Evolutionary conservation across 2,797 vertebrate species (phyloP).

Genomic region (Rhyacichthys aspro): DNA sequence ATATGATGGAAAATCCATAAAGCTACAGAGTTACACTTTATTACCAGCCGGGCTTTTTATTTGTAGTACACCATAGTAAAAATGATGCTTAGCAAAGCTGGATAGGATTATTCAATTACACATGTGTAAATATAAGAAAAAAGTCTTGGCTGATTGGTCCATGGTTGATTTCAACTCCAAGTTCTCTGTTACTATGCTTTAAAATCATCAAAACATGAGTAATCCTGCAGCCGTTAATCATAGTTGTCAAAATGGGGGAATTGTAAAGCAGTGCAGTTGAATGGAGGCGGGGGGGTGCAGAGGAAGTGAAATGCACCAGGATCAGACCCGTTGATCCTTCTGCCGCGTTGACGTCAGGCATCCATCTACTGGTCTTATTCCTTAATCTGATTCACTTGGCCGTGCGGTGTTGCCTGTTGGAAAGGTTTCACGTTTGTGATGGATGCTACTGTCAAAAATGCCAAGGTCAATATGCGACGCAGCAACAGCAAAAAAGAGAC

Average conservation of each 20-base stretch:
- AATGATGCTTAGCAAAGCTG: slow-evolving; percentile 15
- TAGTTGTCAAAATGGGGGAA: slow-evolving; percentile 82
- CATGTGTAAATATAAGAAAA: slow-evolving; percentile 23
- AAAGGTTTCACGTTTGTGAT: slow-evolving; percentile 92
- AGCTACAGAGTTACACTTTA: slow-evolving; percentile 37
- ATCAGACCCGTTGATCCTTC: slow-evolving; percentile 84
- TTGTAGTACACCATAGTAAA: slow-evolving; percentile 22
- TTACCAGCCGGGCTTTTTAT: slow-evolving; percentile 24
- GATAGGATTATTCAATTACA: slow-evolving; percentile 16
- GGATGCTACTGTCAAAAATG: slow-evolving; percentile 97
- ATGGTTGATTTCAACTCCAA: slow-evolving; percentile 59
- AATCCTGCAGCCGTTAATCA: slow-evolving; percentile 79
- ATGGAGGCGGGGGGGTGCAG: slow-evolving; percentile 39
- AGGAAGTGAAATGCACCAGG: slow-evolving; percentile 79
- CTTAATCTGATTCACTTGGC: slow-evolving; percentile 93
- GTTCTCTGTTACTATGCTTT: slow-evolving; percentile 45
- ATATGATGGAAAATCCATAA: slow-evolving; percentile 51
- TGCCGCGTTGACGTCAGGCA: slow-evolving; percentile 84
- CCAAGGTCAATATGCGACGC: slow-evolving; percentile 94
- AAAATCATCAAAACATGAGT: slow-evolving; percentile 66
- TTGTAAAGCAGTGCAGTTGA: slow-evolving; percentile 72
- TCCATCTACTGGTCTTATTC: slow-evolving; percentile 91
- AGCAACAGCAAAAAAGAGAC: slow-evolving; percentile 78
- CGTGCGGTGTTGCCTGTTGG: slow-evolving; percentile 87
- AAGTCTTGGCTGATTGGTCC: slow-evolving; percentile 11